Base-by-base conservation (phyloP, 2,888 invertebrate species). In the Polymixis lichenea region DNA sequence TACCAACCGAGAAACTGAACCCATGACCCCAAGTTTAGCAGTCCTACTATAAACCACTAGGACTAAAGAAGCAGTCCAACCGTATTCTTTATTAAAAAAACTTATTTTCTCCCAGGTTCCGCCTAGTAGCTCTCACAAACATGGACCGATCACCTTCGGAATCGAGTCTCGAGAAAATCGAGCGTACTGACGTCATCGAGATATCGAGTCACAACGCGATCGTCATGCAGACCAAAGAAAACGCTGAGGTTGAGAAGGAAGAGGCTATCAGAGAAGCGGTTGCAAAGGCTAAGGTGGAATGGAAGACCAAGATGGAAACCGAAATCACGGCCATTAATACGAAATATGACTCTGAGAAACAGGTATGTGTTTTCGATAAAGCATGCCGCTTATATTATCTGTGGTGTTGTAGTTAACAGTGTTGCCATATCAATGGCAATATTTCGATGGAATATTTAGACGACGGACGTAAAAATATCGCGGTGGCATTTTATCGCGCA, bases 71-170 rank as follows among this genome's bases (percentile, higher is more conserved):
- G 19, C 4, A 62, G 28, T 17, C 7, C 4, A 28, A 9, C 25
- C 7, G 25, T 28, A 28, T 28, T n/a, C 2, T 28, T 5, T 49
- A n/a, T 71, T 19, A 58, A 17, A 22, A 71, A 55, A 22, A 43
- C 15, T 7, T 2, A 32, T n/a, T 65, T 7, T n/a, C 7, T 8
- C 5, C 0, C 78, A 97, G 98, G 86, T 98, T 98, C 93, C 97
- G 98, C 81, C 94, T 98, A 78, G 98, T 98, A 97, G 97, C 98
- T 0, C 95, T 97, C 78, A 97, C 97, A 17, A 97, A 97, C 66
- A 98, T 98, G 97, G 98, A 98, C 87, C 96, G 98, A 58, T 98
- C 98, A 74, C 98, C 98, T 0, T 98, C 98, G 11, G 98, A 98
- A 86, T 97, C 97, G 4, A 98, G 98, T 90, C 95, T 98, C 9